Percentiles rank a stretch among this genome's conserved stretches.
phyloP scores from a whole-genome alignment of 2,888 invertebrate genomes.

The Cynaeus angustus region DNA sequence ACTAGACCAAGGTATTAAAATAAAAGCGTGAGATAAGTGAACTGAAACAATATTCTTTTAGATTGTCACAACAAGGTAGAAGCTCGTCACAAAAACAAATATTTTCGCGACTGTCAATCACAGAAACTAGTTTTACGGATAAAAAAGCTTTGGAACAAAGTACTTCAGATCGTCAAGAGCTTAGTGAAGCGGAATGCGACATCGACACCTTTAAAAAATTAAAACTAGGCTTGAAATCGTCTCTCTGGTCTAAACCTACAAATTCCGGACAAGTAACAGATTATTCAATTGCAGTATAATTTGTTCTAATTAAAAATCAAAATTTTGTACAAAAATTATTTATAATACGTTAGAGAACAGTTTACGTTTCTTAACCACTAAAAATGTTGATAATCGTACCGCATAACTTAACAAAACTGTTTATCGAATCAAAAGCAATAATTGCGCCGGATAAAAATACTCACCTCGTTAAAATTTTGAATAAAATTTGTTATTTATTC shows the following conservation, averaged over 20 bases:
- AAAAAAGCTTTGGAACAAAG: slow-evolving; percentile 64
- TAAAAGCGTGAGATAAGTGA: too few species aligned
- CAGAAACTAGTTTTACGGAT: slow-evolving; percentile 75
- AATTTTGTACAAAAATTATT: slow-evolving; percentile 58
- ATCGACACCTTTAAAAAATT: slow-evolving; percentile 83
- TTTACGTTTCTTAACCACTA: not conserved
- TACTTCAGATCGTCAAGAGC: slow-evolving; percentile 75
- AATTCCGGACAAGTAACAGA: slow-evolving; percentile 76
- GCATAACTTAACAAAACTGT: too few species aligned
- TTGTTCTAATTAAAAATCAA: slow-evolving; percentile 51
- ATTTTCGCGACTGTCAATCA: slow-evolving; percentile 77
- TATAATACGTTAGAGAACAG: slow-evolving; percentile 5
- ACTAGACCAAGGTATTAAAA: slow-evolving; percentile 76
- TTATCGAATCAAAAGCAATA: too few species aligned
- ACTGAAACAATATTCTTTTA: not conserved
- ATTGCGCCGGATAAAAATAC: too few species aligned
- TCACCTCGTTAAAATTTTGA: too few species aligned
- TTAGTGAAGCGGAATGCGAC: slow-evolving; percentile 83
- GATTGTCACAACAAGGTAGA: slow-evolving; percentile 69
- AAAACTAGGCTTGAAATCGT: slow-evolving; percentile 80
- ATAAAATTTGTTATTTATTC: too few species aligned
- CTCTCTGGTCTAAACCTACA: slow-evolving; percentile 80
- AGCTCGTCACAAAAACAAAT: slow-evolving; percentile 74
- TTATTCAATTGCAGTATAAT: slow-evolving; percentile 83
- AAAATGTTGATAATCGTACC: not conserved